Conservation (phyloP, 2,113 vertebrate genomes). For the Nycticorax nycticorax region DNA sequence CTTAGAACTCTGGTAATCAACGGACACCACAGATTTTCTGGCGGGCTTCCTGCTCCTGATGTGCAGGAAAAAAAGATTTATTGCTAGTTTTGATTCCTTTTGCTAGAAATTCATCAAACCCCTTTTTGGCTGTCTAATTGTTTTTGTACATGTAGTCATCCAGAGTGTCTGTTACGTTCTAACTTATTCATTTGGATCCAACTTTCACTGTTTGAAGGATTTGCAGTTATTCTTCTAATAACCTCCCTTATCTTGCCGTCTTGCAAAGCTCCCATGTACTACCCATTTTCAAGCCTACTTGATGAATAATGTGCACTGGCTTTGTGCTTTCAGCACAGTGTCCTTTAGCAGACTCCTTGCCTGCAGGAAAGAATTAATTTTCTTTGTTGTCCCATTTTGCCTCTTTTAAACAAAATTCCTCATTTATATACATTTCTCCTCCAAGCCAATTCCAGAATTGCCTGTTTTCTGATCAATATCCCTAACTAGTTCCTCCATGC, state of each 20-base stretch:
- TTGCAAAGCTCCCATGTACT: background rate
- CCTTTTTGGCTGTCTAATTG: constrained; percentile 15
- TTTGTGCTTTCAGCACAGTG: background rate
- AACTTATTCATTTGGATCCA: constrained; percentile 12
- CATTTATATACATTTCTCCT: background rate
- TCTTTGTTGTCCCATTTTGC: background rate
- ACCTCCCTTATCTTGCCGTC: background rate
- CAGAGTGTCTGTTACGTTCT: constrained; percentile 10
- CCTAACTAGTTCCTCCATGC: background rate
- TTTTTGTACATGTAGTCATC: constrained; percentile 25
- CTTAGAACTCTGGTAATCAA: background rate
- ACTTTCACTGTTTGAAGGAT: constrained; percentile 4
- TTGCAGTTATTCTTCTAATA: constrained; percentile 39
- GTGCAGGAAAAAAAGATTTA: background rate
- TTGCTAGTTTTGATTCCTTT: constrained; percentile 29
- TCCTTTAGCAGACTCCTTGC: background rate
- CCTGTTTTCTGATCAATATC: background rate
- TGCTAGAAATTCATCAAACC: constrained; percentile 12
- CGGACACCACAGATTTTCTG: background rate
- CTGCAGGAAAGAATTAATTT: constrained; percentile 26
- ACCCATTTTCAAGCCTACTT: constrained; percentile 1
- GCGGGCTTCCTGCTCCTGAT: background rate
- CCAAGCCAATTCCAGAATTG: background rate
- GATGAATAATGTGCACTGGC: background rate
- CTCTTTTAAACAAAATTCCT: background rate